Evolutionary conservation across 2,888 invertebrate species (phyloP), one percentile per base, ranked within the genome.

Genomic region (Scaptomyza parva): DNA sequence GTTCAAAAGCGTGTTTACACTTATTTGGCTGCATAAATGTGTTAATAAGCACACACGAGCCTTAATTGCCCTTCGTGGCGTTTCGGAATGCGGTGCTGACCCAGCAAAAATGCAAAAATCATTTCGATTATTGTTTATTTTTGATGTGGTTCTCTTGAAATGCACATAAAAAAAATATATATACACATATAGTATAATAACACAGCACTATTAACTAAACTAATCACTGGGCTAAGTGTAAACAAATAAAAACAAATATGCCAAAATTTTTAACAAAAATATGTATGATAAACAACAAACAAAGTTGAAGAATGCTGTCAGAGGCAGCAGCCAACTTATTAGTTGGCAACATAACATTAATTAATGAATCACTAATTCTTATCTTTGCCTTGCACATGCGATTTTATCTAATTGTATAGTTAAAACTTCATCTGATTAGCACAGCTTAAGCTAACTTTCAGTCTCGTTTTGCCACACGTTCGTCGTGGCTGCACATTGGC

Each of bases 71-170:
- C 20, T 30, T 54, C 33, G 24, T 37, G 40, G 22, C 50, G 48
- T n/a, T n/a, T n/a, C n/a, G 7, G 45, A 33, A 24, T 20, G 11
- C 8, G 39, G n/a, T 18, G 30, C 50, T 41, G 54, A 45, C 44
- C 71, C 18, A 24, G 47, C 12, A 39, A 58, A 66, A 54, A 63
- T 62, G 43, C 67, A 48, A 55, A 65, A 53, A 43, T 37, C 39
- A 48, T 79, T 72, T 48, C 12, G 47, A 62, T 61, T 64, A 60
- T 78, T 66, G 73, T 74, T 86, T 83, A 83, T 76, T 86, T 69
- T 79, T 57, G 51, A 69, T 70, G 67, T 71, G 74, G 86, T 53
- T 76, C 68, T 61, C 73, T 83, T 79, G 79, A 80, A 83, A 83
- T 81, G 79, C 86, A 79, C 73, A 76, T 76, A 41, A 85, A 82